Conservation (phyloP, 2,797 vertebrate genomes). For the Spheniscus humboldti region DNA sequence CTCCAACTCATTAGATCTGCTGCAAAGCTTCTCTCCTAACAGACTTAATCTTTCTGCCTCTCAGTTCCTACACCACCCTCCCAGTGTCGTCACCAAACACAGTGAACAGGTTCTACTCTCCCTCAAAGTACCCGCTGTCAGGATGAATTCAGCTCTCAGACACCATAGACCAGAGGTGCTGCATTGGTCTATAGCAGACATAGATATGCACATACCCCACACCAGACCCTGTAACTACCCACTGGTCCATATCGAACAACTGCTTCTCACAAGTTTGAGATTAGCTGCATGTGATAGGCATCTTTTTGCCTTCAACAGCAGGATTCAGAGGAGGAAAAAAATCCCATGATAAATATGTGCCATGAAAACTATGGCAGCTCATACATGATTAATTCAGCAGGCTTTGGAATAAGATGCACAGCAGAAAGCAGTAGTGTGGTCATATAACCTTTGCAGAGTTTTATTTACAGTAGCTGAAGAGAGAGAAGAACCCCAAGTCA, state of each 20-base stretch:
- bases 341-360: background rate
- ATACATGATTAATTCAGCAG: background rate
- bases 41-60: background rate
- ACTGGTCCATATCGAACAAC: rapidly evolving
- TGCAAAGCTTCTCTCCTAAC: background rate
- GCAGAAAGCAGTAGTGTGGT: background rate
- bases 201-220: background rate
- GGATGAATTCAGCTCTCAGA: background rate
- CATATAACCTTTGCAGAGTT: background rate
- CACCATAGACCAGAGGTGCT: background rate
- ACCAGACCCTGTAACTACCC: background rate
- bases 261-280: background rate
- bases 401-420: background rate
- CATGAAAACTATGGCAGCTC: background rate
- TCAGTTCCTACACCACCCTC: background rate
- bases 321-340: background rate
- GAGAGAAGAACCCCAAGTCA: background rate
- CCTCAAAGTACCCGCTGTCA: background rate
- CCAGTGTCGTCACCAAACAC: rapidly evolving
- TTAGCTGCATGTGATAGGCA: rapidly evolving
- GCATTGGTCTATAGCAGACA: background rate
- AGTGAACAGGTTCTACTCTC: background rate
- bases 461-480: background rate
- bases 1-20: background rate
- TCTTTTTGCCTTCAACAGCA: background rate